Conservation (phyloP, 1,140 invertebrate species). For the Aethina tumida region DNA sequence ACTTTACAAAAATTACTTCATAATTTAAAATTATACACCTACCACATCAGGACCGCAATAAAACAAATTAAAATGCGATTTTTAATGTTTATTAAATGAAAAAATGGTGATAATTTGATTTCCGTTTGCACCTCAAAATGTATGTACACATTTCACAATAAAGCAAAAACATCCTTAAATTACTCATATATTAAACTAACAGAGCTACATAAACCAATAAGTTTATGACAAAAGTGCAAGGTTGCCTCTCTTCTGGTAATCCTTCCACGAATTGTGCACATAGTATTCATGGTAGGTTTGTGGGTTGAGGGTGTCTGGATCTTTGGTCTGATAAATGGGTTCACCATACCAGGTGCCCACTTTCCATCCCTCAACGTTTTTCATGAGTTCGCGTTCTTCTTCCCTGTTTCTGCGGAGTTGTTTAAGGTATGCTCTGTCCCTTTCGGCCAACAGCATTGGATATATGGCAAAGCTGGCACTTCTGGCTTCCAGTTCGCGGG, state of each 20-base stretch:
- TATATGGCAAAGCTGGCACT: conserved; percentile 62
- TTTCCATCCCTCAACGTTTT: conserved; percentile 78
- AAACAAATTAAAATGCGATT: too few relatives aligned
- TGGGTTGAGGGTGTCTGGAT: conserved; percentile 45
- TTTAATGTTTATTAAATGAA: conserved; percentile 1
- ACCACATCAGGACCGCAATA: too few relatives aligned
- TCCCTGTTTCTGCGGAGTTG: conserved; percentile 71
- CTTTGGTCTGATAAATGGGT: conserved; percentile 52
- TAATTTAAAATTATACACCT: too few relatives aligned
- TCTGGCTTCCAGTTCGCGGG: conserved; percentile 58
- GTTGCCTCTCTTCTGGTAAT: conserved; percentile 42
- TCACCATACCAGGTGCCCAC: conserved; percentile 80
- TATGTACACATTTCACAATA: conserved; percentile 2
- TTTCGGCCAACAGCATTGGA: conserved; percentile 69
- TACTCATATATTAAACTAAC: conserved; percentile 1
- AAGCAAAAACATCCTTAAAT: conserved; percentile 1
- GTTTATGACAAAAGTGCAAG: conserved; percentile 44
- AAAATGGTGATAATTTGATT: not conserved
- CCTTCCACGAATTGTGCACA: conserved; percentile 45
- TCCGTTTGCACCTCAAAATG: conserved; percentile 1
- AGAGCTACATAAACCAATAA: not conserved
- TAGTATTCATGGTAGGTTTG: conserved; percentile 61
- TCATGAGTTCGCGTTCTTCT: conserved; percentile 78
- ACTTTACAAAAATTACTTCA: too few relatives aligned
- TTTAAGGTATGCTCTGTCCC: conserved; percentile 72